A percentile compares a stretch with the other conserved stretches of the same genome.
Evolutionary conservation across 2,113 vertebrate species (phyloP).

Genomic region (Siniperca knerii): DNA sequence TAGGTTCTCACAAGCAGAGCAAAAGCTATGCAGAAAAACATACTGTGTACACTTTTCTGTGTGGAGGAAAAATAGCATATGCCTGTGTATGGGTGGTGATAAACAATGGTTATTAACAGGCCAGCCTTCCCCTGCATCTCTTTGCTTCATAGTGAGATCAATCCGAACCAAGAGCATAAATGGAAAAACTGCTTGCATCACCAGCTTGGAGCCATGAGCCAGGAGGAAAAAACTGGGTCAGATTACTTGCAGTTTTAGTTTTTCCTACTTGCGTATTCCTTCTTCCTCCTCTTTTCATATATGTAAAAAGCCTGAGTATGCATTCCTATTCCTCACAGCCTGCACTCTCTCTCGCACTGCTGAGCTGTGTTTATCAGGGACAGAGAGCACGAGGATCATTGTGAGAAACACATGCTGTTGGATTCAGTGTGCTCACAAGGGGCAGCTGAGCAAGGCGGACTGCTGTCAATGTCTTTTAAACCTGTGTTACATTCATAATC

Average conservation of each 20-base stretch:
- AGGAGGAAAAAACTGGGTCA: conserved; percentile 65
- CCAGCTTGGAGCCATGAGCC: conserved; percentile 19
- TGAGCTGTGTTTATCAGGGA: conserved; percentile 38
- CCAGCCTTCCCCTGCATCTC: conserved; percentile 17
- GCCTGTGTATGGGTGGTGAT: conserved; percentile 18
- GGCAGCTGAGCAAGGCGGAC: conserved; percentile 18
- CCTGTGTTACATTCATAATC: conserved; percentile 26
- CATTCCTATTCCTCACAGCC: conserved; percentile 40
- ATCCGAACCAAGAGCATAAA: conserved; percentile 38
- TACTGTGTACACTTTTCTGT: not conserved
- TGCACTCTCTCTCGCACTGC: conserved; percentile 26
- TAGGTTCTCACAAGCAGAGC: not conserved
- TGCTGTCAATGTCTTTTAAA: conserved; percentile 19
- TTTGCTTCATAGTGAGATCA: conserved; percentile 52
- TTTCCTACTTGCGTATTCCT: conserved; percentile 34
- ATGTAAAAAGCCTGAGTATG: conserved; percentile 71
- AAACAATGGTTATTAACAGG: conserved; percentile 55
- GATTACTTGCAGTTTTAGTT: conserved; percentile 63
- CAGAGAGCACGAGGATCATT: conserved; percentile 11
- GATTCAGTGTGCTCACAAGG: not conserved
- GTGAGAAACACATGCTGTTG: conserved; percentile 14
- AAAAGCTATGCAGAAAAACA: not conserved
- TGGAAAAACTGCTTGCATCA: conserved; percentile 51
- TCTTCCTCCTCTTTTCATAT: conserved; percentile 32
- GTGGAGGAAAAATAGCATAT: not conserved